Conservation (phyloP, 2,797 vertebrate genomes). For the Balearica regulorum region DNA sequence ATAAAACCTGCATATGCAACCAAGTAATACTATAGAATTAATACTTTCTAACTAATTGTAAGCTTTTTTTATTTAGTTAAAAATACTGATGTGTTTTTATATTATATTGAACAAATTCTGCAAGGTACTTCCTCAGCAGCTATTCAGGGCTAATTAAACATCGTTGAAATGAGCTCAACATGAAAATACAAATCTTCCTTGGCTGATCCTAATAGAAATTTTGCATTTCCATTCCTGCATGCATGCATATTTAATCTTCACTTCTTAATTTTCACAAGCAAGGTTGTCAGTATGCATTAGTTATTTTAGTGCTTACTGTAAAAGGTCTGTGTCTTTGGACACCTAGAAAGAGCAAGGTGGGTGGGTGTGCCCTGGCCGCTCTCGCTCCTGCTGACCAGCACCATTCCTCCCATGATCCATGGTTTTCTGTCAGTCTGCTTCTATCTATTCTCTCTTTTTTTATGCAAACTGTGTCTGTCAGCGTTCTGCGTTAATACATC, state of each 20-base stretch:
- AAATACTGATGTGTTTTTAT: not conserved
- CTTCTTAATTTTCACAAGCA: not conserved
- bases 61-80: not conserved
- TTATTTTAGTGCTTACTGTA: not conserved
- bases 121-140: not conserved
- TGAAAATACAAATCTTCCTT: not conserved
- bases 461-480: not conserved
- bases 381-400: not conserved
- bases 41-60: not conserved
- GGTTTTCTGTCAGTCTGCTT: not conserved
- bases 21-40: not conserved
- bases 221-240: not conserved
- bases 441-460: not conserved
- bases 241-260: not conserved
- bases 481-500: not conserved
- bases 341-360: not conserved
- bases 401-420: not conserved
- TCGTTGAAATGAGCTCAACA: not conserved
- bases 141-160: not conserved
- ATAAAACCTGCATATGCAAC: not conserved
- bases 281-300: not conserved
- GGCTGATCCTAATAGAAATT: not conserved
- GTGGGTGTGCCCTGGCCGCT: accelerated
- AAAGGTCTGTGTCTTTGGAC: not conserved
- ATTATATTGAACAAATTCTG: not conserved